A percentile compares a stretch with the other conserved stretches of the same genome.
phyloP scores from a whole-genome alignment of 2,888 invertebrate genomes.

The Drosophila kambysellisi region DNA sequence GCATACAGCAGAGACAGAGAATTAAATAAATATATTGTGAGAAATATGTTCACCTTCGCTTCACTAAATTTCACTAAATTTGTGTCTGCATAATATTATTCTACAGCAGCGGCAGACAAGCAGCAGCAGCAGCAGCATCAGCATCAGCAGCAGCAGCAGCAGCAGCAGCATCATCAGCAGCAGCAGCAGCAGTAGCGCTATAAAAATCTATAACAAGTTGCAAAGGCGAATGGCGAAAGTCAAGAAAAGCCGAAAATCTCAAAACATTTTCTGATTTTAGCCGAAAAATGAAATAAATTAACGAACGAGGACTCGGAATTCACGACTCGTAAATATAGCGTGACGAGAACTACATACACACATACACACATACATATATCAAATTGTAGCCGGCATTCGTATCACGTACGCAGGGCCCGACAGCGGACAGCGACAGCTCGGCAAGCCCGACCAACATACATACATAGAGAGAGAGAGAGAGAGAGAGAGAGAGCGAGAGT shows the following conservation, averaged over 20 bases:
- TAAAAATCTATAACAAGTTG: slow-evolving; percentile 15
- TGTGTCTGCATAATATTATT: slow-evolving; percentile 17
- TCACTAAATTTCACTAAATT: slow-evolving; percentile 14
- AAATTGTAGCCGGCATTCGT: slow-evolving; percentile 13
- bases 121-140: background rate
- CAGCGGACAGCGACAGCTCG: slow-evolving; percentile 2
- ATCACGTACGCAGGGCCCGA: slow-evolving; percentile 34
- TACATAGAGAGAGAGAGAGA: background rate
- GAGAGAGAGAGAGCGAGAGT: background rate
- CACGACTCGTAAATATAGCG: slow-evolving; percentile 18
- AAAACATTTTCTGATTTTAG: slow-evolving; percentile 12
- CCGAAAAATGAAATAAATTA: slow-evolving; percentile 14
- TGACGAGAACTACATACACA: slow-evolving; percentile 5
- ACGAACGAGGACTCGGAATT: slow-evolving; percentile 29
- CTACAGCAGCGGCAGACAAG: background rate
- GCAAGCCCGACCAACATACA: slow-evolving; percentile 1
- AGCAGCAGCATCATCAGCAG: background rate
- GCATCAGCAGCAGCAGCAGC: background rate
- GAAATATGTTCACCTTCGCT: slow-evolving; percentile 28
- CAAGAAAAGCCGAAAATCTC: slow-evolving; percentile 13
- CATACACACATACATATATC: background rate
- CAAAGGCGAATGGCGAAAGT: slow-evolving; percentile 13
- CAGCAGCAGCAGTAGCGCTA: slow-evolving; percentile 8
- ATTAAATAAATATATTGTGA: slow-evolving; percentile 6
- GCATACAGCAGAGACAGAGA: slow-evolving; percentile 10